These are phyloP conservation scores for Papilio helenus DNA, from an alignment of 1,140 invertebrate genomes.

Conservation along the genomic window DNA sequence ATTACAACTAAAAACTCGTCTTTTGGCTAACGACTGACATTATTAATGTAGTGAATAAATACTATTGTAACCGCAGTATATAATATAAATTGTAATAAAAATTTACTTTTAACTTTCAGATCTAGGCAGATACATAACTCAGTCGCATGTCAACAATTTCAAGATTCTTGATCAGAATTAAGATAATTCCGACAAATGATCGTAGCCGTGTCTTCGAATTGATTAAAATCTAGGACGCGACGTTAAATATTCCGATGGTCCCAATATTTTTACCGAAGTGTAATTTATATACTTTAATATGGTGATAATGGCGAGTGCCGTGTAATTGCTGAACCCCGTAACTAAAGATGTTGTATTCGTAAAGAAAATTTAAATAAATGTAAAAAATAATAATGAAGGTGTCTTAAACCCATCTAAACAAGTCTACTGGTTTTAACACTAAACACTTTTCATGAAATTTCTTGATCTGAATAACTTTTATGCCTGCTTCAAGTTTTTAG, in stretches of 20 bases:
- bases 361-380: too few species aligned
- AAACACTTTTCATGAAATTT: not conserved
- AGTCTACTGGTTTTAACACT: not conserved
- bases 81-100: not conserved
- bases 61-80: too few species aligned
- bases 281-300: not conserved
- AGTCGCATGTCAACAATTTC: not conserved
- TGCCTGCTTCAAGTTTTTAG: not conserved
- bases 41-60: too few species aligned
- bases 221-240: slow-evolving; percentile 9
- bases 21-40: too few species aligned
- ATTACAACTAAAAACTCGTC: too few species aligned
- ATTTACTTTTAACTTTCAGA: not conserved
- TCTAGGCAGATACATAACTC: not conserved
- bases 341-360: not conserved
- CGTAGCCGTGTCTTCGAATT: not conserved
- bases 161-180: slow-evolving; percentile 4
- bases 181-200: slow-evolving; percentile 9
- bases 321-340: not conserved
- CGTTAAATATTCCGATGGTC: slow-evolving; percentile 2
- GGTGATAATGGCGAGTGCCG: not conserved
- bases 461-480: not conserved
- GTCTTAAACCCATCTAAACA: not conserved
- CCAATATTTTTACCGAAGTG: not conserved
- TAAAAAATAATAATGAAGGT: too few species aligned